Evolutionary conservation across 1,140 invertebrate genomes (phyloP), one percentile per base, ranked within the genome.

Genomic region (Trichoplusia ni): DNA sequence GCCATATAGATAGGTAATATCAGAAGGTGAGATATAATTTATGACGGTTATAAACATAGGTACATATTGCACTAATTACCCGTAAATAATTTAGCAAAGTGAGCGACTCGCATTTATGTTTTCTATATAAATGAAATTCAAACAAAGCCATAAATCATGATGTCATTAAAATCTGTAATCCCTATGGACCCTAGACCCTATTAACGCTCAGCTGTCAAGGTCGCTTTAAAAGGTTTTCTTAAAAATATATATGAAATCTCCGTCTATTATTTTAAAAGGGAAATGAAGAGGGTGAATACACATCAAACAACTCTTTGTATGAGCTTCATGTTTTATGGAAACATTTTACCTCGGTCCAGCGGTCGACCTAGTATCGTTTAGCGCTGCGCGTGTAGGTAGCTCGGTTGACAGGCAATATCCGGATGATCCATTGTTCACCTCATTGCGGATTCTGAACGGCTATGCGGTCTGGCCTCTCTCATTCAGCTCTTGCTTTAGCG

Each of bases 361-460:
- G 63, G 27, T 31, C 53, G 51, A 68, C 60, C 59, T 63, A 59
- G 47, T 63, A 59, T 62, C 59, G 66, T 56, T 62, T 68, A 59
- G 53, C 51, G 59, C 38, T 29, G 49, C 44, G 31, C 33, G 59
- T 59, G 60, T 63, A 68, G 47, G 65, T 62, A 63, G 66, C 60
- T 49, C 65, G 68, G 71, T 75, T 81, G 77, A 79, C 81, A 83
- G 69, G 79, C 82, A 88, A 88, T 86, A 88, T 88, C 83, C 83
- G 82, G 76, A 75, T 84, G 77, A 82, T 86, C 79, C 82, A 82
- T 86, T 88, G 82, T 85, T 78, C 77, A 75, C 64, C 77, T 86
- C 85, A 84, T 88, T 88, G 82, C 61, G 75, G 77, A 88, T 81
- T 84, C 82, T 64, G 71, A 68, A 42, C 78, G 67, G 56, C 67